Conservation (phyloP, 2,797 vertebrate species). For the Pygocentrus nattereri region DNA sequence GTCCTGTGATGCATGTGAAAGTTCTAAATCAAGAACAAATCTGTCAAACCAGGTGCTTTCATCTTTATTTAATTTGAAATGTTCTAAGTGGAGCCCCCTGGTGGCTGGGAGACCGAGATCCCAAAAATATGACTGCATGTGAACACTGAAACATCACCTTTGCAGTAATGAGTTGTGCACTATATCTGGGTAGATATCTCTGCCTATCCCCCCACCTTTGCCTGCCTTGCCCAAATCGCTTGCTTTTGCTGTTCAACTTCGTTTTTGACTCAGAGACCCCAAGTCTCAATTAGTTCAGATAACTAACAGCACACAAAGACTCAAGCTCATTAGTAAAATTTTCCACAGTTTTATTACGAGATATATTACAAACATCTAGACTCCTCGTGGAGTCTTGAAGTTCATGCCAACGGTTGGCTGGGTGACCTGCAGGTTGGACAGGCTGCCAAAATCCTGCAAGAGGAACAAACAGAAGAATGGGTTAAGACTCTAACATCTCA, state of each 20-base stretch:
- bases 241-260: background rate
- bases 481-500: no score
- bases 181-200: no score
- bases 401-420: constrained; percentile 97
- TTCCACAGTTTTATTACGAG: constrained; percentile 54
- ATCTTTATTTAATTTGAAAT: no score
- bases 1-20: no score
- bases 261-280: background rate
- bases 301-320: background rate
- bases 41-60: no score
- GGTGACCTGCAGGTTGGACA: constrained; percentile 97
- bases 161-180: no score
- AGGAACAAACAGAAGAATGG: background rate
- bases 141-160: no score
- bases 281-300: background rate
- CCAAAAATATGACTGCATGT: no score
- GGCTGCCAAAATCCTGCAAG: constrained; percentile 90
- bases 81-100: no score
- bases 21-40: no score
- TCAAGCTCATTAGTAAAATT: background rate
- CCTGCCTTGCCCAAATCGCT: background rate
- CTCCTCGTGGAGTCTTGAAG: constrained; percentile 95
- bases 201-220: no score
- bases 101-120: no score
- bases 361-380: constrained; percentile 76